Conservation (phyloP, 2,888 invertebrate genomes). For the Acrobasis suavella region DNA sequence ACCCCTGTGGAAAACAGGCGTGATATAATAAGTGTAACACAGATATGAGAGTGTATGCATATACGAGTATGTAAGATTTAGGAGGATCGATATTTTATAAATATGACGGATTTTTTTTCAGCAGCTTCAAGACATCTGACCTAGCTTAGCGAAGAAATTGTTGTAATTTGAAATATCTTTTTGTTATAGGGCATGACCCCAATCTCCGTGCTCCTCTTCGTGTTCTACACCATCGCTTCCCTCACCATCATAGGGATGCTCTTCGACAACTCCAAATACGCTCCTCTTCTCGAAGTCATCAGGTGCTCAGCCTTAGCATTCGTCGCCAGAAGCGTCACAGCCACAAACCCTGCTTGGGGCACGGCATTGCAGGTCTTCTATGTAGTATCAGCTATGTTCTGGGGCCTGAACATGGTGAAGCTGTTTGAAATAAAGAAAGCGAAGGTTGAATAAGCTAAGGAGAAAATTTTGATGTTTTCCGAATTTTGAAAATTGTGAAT, state of each 20-base stretch:
- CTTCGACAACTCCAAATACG: slow-evolving; percentile 85
- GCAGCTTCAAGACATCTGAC: no score
- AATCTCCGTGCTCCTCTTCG: slow-evolving; percentile 80
- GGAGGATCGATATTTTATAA: no score
- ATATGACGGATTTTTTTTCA: no score
- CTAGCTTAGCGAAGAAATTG: no score
- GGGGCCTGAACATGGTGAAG: slow-evolving; percentile 83
- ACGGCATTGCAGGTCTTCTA: slow-evolving; percentile 81
- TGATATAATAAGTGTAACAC: no score
- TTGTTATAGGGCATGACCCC: slow-evolving; percentile 84
- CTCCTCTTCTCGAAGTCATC: slow-evolving; percentile 84
- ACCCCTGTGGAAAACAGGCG: no score
- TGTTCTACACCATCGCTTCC: slow-evolving; percentile 85
- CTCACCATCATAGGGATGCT: slow-evolving; percentile 87
- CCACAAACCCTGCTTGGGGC: slow-evolving; percentile 62
- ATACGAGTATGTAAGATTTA: no score
- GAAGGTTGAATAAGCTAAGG: slow-evolving; percentile 42
- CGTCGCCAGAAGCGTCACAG: slow-evolving; percentile 62
- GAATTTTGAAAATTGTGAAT: no score
- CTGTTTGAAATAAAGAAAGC: slow-evolving; percentile 80
- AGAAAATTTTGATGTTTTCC: neutral
- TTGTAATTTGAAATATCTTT: slow-evolving; percentile 14
- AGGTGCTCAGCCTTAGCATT: slow-evolving; percentile 85
- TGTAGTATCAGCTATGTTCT: slow-evolving; percentile 83
- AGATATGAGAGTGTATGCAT: no score